Base-by-base conservation (phyloP, 2,113 vertebrate species). In the Colossoma macropomum region DNA sequence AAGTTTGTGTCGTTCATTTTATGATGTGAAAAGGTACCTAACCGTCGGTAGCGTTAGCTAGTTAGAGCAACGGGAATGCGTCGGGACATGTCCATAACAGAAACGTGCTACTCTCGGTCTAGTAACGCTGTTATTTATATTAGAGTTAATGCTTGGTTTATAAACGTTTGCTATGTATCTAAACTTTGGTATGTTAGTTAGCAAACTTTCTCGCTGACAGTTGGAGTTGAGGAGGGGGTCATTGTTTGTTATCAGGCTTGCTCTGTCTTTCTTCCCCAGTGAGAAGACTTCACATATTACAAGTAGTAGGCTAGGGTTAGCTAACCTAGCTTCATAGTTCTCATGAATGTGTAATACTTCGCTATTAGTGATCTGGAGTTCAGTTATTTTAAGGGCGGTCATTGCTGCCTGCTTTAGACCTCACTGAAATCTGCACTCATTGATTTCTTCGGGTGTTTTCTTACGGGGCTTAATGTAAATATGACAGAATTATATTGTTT, bases 21-120 rank as follows among this genome's bases (percentile, higher is more conserved):
- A 17, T 45, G 50, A 73, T 76, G 86, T 3, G 3, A 71, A 65
- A 32, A 13, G 17, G 21, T 21, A 80, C 70, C 74, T 87, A 72
- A n/a, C n/a, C n/a, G n/a, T n/a, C n/a, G n/a, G n/a, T n/a, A n/a
- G n/a, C n/a, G 75, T 25, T 83, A 52, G 60, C 79, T 54, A 34
- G 65, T 65, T 65, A 48, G 73, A 74, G 70, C 8, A 69, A 60
- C 88, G 84, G 90, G 87, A 89, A 87, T 88, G 90, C 93, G 93
- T 92, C 87, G 84, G 87, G 91, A 88, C 93, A 90, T 93, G 93
- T 81, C 89, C 45, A 9, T 15, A 59, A 63, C 50, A 72, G 66
- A 50, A 82, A 89, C 54, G 80, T 23, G 1, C 50, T 30, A 83
- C 28, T 25, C 72, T 71, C 60, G 41, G 41, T 66, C 72, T 75